Evolutionary conservation across 1,140 invertebrate genomes (phyloP), one percentile per base, ranked within the genome.

Genomic region (Caerostris extrusa): DNA sequence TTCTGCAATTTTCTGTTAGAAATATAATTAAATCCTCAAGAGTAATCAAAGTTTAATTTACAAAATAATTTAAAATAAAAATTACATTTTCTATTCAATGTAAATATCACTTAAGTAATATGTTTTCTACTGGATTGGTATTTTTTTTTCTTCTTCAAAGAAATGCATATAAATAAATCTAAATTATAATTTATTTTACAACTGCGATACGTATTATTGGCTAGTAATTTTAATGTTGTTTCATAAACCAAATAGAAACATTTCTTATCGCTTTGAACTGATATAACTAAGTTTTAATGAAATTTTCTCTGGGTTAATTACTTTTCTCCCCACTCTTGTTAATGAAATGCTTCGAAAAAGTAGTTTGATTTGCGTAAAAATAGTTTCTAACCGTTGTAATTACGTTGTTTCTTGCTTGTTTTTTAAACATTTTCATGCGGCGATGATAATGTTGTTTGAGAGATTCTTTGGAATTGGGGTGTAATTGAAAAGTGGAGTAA

Each of bases 251-350:
- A 55, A 71, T 71, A 55, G 53, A 57, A 17, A 83, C 81, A 56
- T 56, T 83, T 83, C 81, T 83, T 83, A 83, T 83, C 81, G 81
- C 53, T 83, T 83, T 57, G 17, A 17, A 83, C 81, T 83, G 55
- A 83, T 83, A 83, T 56, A 53, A 14, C 34, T 7, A 55, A 83
- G 81, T 83, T 83, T 83, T 83, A 83, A 83, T 83, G 81, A 83
- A 83, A 83, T 83, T 57, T 53, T 17, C 53, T 10, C 17, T 56
- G 55, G 34, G 81, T 83, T 83, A 83, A 83, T 83, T 83, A 83
- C 53, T 83, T 83, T 83, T 83, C 56, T 53, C 81, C 56, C 81
- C 81, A 83, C 14, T 17, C 14, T 14, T 57, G 53, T 55, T 83
- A 83, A 83, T 83, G 81, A 83, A 83, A 56, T 83, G 53, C 53